Percentiles rank a stretch among this genome's conserved stretches.
Evolutionary conservation across 2,797 vertebrate genomes (phyloP).

Genomic region (Todus mexicanus): DNA sequence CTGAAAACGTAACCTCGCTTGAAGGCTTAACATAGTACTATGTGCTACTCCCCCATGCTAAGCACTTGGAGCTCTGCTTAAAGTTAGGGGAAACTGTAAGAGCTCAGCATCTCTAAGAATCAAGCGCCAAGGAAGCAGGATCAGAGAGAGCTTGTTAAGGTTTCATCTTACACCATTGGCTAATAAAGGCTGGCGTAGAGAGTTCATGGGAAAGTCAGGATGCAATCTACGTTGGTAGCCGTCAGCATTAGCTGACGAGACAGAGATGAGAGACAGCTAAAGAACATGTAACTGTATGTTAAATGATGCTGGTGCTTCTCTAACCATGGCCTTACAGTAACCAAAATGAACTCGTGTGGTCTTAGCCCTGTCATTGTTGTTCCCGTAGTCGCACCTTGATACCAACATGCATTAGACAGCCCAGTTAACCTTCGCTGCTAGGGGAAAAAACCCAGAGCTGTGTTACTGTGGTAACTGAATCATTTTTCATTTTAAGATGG

Average conservation of each 20-base stretch:
- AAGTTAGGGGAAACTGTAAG: neutral
- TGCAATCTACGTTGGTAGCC: neutral
- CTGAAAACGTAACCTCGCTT: neutral
- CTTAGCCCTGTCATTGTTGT: neutral
- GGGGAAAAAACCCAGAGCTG: conserved; percentile 44
- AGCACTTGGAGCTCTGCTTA: neutral
- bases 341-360: conserved; percentile 25
- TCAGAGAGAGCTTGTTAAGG: neutral
- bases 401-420: conserved; percentile 38
- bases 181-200: neutral
- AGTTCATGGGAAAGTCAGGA: neutral
- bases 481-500: conserved; percentile 60
- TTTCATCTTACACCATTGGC: neutral
- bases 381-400: conserved; percentile 38
- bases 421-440: conserved; percentile 64
- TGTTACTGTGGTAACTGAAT: conserved; percentile 78
- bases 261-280: neutral
- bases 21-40: neutral
- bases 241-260: neutral
- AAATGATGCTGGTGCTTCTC: neutral
- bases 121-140: neutral
- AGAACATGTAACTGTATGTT: neutral
- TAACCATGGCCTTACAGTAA: neutral
- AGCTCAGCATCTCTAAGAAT: neutral
- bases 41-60: too few relatives aligned